Evolutionary conservation across 53 echinoderm and acorn worm species (phyloP), one percentile per base, ranked within the genome.

Genomic region (Arbacia lixula): DNA sequence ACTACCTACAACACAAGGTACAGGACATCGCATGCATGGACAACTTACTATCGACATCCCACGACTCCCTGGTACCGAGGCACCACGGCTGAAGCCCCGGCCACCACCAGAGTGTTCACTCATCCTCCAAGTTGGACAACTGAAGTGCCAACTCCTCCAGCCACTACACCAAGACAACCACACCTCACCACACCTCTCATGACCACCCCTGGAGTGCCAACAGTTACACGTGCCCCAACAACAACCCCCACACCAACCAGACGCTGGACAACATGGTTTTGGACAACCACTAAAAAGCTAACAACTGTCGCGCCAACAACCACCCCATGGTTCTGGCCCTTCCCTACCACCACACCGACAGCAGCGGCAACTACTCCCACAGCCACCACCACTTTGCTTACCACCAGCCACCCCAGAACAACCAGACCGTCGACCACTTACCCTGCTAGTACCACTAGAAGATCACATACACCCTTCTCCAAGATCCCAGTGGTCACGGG

Each of bases 301-400:
- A 28, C 0, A 26, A 4, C 71, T 40, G 42, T 43, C 16, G 38
- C 6, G 25, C 46, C 46, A 28, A 24, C 71, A 49, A 71, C 69
- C 3, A 41, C 3, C 6, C 71, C 71, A 26, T 71, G 71, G 71
- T 41, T 41, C 46, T 71, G 71, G 71, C 71, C 71, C 29, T 71
- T 71, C 5, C 41, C 71, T 41, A 46, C 71, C 6, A 46, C 41
- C 2, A 28, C 71, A 11, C 24, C 10, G 2, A 12, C 29, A 29
- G 27, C 41, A 26, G 25, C 46, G 14, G 14, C 46, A 46, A 46
- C 8, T 10, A 10, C 8, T 14, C 46, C 69, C 41, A 43, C 25
- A 14, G 12, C 69, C 11, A 22, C 69, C 19, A 5, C 71, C 1
- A n/a, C n/a, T 68, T 36, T 20, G 36, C 25, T 22, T 1, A 17